Base-by-base conservation (phyloP, 2,113 vertebrate species). In the Girardinichthys multiradiatus region DNA sequence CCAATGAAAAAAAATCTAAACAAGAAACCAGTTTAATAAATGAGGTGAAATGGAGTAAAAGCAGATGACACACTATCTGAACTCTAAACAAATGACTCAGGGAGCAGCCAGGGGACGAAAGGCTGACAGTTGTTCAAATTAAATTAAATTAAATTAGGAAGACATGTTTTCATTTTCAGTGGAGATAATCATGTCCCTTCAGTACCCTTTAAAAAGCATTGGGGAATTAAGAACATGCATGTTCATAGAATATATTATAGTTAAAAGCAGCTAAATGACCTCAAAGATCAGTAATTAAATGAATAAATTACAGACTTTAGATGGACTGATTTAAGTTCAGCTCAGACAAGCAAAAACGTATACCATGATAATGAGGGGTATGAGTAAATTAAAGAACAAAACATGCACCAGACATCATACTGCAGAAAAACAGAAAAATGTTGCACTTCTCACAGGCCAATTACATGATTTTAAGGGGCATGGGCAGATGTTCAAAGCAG, bases 41-140 rank as follows among this genome's bases (percentile, higher is more conserved):
- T 15, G 76, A 69, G 79, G 76, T 74, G 69, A 76, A 12, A 68
- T 60, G 24, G 65, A 74, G 61, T 72, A 78, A 81, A 33, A 54
- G 35, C 39, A 9, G 35, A 69, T 77, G 68, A 77, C 24, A 24
- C 48, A 17, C 8, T 24, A 21, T 54, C 48, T n/a, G 19, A 54
- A 54, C 48, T 54, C 21, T 5, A 54, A 72, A 61, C 57, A 68
- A 73, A 69, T 14, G 15, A 35, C 64, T 29, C 42, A 60, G 35
- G 42, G 77, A 63, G 57, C 82, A 77, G 77, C 79, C 73, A 80
- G 72, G 57, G 81, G 66, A 81, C 72, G 35, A 78, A 39, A 68
- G 48, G 74, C 70, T 83, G 67, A 85, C 69, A 39, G 37, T 68
- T 63, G 77, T 65, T 75, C 75, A 61, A 63, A n/a, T 62, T 86